Evolutionary conservation across 2,797 vertebrate species (phyloP), one percentile per base, ranked within the genome.

Genomic region (Megaceryle alcyon): DNA sequence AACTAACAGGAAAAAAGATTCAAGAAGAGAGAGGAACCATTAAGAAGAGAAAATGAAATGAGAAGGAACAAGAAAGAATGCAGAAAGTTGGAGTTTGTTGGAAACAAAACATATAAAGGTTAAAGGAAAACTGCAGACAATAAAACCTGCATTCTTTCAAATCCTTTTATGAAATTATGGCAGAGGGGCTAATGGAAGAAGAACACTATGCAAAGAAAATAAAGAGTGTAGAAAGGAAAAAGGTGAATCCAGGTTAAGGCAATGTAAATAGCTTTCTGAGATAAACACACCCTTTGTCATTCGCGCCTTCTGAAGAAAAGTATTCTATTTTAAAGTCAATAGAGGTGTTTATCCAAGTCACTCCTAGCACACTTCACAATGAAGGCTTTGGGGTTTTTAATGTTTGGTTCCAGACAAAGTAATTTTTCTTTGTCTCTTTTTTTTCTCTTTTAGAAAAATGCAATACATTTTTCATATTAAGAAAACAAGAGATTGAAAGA

Each of bases 191-290:
- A 80, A 92, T 6, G 23, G 61, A 65, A 93, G 60, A 79, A 85
- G 68, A 90, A 77, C 4, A 49, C 85, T 80, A 73, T 37, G 33
- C 21, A 90, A 91, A 68, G n/a, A 87, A 91, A 78, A 84, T 51
- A 84, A 94, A 91, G 18, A 49, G 3, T 3, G 2, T 7, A 46
- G 70, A 69, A 49, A 59, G 51, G 31, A 68, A 85, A 82, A 93
- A 84, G 76, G 90, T 96, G 82, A 95, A 77, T 86, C 26, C 75
- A 95, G 90, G 90, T 89, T 83, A 95, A 88, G 56, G n/a, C 51
- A 92, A 78, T 76, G 61, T 78, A 88, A 96, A 95, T 48, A 85
- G 48, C 48, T 75, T 90, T 81, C 56, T 82, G 66, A 92, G 77
- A 71, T 29, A 79, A 72, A 72, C 69, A 69, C 64, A 49, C 68